Evolutionary conservation across 2,797 vertebrate genomes (phyloP), one percentile per base, ranked within the genome.

Genomic region (Cichlasoma orientale): DNA sequence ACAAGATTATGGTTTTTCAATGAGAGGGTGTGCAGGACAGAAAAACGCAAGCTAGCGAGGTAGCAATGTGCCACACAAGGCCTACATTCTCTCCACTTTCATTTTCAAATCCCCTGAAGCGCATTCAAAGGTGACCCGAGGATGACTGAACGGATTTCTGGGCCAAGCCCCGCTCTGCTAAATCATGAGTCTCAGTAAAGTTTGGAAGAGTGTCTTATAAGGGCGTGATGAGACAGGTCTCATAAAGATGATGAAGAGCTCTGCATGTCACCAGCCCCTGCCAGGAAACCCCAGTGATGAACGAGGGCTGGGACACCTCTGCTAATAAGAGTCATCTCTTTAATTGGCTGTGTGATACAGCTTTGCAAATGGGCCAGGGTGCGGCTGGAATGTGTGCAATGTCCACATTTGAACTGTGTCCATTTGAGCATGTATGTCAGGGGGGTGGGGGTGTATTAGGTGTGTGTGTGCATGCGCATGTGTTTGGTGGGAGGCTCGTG

Each of bases 251-350:
- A 95, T 85, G 5, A 82, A 95, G 80, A 82, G 89, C 86, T 50
- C 82, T 12, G 73, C 76, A 29, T 85, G 90, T 92, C 90, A 72
- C 79, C 77, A 53, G 88, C 83, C 90, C 70, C 77, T 90, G 93
- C 93, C 93, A 94, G 92, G 83, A 94, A 93, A 93, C 75, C 91
- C 92, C 82, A 2, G 81, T 94, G 94, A 95, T 94, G 84, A 89
- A 95, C 59, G 90, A 92, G 92, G 86, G 74, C 86, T 82, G 29
- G 78, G 87, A 82, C 91, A 94, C 93, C 92, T 90, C 90, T 54
- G 61, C 93, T 94, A 95, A 95, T 94, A 94, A 94, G 93, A 93
- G 92, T 92, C 94, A 93, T 95, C 93, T 93, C 93, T 93, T 92
- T 95, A 95, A 95, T 95, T 95, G 93, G 93, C 92, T 93, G 79